phyloP scores from a whole-genome alignment of 2,113 vertebrate genomes.

The Sterna hirundo region DNA sequence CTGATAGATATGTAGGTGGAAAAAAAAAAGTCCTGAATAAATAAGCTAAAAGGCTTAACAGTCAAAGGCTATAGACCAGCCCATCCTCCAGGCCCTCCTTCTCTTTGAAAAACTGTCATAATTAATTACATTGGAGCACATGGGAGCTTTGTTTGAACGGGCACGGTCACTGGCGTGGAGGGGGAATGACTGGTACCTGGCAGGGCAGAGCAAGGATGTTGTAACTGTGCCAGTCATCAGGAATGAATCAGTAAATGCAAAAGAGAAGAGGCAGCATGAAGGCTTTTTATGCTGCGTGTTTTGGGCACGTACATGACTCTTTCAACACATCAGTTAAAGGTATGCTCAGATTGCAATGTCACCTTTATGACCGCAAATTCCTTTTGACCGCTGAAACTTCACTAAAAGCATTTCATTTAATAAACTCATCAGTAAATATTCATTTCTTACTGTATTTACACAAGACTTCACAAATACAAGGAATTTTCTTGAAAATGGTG shows the following conservation, averaged over 20 bases:
- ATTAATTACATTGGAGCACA: background rate
- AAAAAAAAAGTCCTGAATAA: background rate
- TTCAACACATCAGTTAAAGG: background rate
- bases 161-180: accelerated
- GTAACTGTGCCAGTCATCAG: background rate
- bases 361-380: background rate
- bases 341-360: background rate
- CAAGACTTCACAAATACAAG: background rate
- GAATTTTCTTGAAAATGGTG: background rate
- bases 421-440: background rate
- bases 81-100: background rate
- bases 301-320: background rate
- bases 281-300: background rate
- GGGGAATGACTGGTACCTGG: background rate
- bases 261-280: background rate
- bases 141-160: background rate
- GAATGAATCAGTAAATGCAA: background rate
- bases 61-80: background rate
- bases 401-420: background rate
- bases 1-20: background rate
- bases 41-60: background rate
- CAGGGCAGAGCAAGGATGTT: background rate
- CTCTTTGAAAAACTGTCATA: background rate
- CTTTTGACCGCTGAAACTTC: background rate
- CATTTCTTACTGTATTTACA: background rate